Percentiles rank a stretch among this genome's conserved stretches.
These are phyloP conservation scores for Chamaetylas fuelleborni DNA, from an alignment of 2,113 vertebrate genomes.

Conservation along the genomic window DNA sequence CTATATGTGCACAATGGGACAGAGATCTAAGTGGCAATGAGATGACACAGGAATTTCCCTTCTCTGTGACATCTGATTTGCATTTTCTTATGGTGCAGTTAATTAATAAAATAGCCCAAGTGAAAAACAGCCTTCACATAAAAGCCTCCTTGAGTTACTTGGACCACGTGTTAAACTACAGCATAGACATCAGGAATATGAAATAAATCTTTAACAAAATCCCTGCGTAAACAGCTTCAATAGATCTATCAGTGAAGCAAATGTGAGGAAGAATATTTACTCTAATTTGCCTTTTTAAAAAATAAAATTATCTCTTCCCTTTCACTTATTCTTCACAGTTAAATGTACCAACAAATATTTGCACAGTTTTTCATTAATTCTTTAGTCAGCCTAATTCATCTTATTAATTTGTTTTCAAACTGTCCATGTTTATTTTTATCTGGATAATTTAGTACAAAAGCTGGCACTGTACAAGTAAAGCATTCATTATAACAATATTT, in stretches of 20 bases:
- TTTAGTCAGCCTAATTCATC: neutral
- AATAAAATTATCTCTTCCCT: neutral
- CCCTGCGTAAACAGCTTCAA: neutral
- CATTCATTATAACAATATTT: constrained; percentile 3
- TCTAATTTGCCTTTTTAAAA: neutral
- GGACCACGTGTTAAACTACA: neutral
- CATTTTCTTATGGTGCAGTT: neutral
- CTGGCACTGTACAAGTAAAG: neutral
- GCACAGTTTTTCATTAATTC: neutral
- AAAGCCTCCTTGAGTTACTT: neutral
- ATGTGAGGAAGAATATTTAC: neutral
- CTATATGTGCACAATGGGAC: accelerated
- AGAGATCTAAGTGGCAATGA: neutral
- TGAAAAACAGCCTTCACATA: neutral
- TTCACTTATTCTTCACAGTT: neutral
- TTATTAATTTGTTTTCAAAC: neutral
- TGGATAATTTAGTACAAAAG: constrained; percentile 21
- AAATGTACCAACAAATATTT: constrained; percentile 28
- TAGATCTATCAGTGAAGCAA: neutral
- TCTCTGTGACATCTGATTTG: neutral
- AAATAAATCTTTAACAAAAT: neutral
- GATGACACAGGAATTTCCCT: neutral
- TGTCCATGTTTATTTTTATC: neutral
- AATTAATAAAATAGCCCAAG: neutral
- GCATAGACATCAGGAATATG: neutral